Percentiles rank a stretch among this genome's conserved stretches.
These are phyloP conservation scores for Mycteria americana DNA, from an alignment of 2,797 vertebrate species.

Conservation along the genomic window DNA sequence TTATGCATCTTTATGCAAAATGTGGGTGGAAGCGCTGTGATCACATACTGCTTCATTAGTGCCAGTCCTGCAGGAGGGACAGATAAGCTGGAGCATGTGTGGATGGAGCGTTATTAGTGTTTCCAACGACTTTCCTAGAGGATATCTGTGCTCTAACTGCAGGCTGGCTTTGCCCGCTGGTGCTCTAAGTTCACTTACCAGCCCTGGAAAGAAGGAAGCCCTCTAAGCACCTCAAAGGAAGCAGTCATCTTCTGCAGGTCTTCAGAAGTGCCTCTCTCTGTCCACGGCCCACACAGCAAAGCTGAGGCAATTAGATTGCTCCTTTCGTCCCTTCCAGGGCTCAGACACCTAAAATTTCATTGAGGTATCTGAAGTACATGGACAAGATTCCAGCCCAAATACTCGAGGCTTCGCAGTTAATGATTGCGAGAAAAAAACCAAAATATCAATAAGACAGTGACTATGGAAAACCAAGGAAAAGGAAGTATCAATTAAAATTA, in stretches of 20 bases:
- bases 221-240: not conserved
- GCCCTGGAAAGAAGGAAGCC: not conserved
- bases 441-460: not conserved
- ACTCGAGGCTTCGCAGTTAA: not conserved
- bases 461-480: not conserved
- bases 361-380: not conserved
- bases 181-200: not conserved
- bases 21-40: slow-evolving; percentile 8
- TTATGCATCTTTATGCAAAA: slow-evolving; percentile 48
- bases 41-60: not conserved
- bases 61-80: not conserved
- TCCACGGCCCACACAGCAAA: not conserved
- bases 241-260: not conserved
- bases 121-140: not conserved
- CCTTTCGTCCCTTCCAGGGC: not conserved
- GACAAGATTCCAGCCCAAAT: not conserved
- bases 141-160: not conserved
- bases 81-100: not conserved
- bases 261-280: not conserved
- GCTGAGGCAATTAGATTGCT: not conserved
- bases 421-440: not conserved
- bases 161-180: not conserved
- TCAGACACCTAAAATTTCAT: not conserved
- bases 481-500: not conserved
- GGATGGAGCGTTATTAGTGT: not conserved